Conservation (phyloP, 2,113 vertebrate species). For the Nanorana parkeri region DNA sequence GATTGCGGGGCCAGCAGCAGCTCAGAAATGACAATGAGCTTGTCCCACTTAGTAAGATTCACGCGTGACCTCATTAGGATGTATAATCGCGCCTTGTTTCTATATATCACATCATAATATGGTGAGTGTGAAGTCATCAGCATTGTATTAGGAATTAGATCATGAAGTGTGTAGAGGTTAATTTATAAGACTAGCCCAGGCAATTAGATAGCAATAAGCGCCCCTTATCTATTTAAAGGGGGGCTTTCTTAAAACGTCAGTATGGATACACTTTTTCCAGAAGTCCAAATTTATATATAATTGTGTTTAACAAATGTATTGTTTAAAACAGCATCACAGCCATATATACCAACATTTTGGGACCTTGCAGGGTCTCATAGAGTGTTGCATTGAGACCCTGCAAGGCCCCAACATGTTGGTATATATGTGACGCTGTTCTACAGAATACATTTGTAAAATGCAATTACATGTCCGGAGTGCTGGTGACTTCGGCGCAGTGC, state of each 20-base stretch:
- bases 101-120: conserved; percentile 30
- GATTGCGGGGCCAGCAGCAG: conserved; percentile 17
- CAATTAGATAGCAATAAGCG: not conserved
- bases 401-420: no score
- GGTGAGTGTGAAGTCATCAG: conserved; percentile 40
- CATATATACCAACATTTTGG: no score
- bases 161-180: conserved; percentile 24
- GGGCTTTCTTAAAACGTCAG: not conserved
- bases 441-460: no score
- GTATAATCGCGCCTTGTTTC: conserved; percentile 31
- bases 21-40: conserved; percentile 37
- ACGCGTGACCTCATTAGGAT: conserved; percentile 35
- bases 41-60: conserved; percentile 36
- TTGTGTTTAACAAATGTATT: no score
- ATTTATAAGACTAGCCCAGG: conserved; percentile 6
- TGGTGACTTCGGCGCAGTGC: no score
- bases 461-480: no score
- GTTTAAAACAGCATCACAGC: no score
- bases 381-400: no score
- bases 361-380: no score
- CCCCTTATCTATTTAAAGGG: not conserved
- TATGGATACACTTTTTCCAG: no score
- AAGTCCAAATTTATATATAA: no score
- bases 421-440: no score
- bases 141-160: conserved; percentile 14